Evolutionary conservation across 2,888 invertebrate genomes (phyloP).

Genomic region (Scotopteryx bipunctaria): DNA sequence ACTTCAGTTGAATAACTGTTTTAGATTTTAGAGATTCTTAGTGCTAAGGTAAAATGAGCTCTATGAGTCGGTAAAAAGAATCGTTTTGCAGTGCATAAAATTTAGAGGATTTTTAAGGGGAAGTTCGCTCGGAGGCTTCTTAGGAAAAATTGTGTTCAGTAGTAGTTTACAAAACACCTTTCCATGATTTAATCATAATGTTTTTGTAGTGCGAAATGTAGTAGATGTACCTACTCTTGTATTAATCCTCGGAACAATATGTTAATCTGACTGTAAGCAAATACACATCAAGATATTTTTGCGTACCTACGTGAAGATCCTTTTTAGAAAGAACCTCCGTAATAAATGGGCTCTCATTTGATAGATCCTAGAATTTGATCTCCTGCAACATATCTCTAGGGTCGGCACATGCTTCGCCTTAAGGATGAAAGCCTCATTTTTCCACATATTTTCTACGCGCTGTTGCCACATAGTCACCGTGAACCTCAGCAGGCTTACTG

Average conservation of each 20-base stretch:
- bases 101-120: constrained; percentile 42
- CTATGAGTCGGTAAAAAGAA: neutral
- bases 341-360: too few species aligned
- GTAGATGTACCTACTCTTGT: too few species aligned
- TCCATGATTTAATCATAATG: too few species aligned
- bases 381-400: too few species aligned
- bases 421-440: constrained; percentile 75
- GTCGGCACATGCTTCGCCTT: constrained; percentile 66
- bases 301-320: too few species aligned
- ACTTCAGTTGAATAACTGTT: constrained; percentile 59
- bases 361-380: too few species aligned
- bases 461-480: constrained; percentile 63
- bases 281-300: too few species aligned
- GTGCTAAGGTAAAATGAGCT: constrained; percentile 30
- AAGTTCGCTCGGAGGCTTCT: neutral
- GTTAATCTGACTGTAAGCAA: too few species aligned
- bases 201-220: neutral
- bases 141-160: neutral
- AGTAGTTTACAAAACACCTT: too few species aligned
- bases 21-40: constrained; percentile 43
- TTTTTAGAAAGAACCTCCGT: too few species aligned
- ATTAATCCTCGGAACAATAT: too few species aligned
- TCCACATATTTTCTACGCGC: constrained; percentile 65
- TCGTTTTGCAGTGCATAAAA: neutral
- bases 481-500: constrained; percentile 63